Evolutionary conservation across 1,140 invertebrate genomes (phyloP), one percentile per base, ranked within the genome.

Genomic region (Solenopsis fugax): DNA sequence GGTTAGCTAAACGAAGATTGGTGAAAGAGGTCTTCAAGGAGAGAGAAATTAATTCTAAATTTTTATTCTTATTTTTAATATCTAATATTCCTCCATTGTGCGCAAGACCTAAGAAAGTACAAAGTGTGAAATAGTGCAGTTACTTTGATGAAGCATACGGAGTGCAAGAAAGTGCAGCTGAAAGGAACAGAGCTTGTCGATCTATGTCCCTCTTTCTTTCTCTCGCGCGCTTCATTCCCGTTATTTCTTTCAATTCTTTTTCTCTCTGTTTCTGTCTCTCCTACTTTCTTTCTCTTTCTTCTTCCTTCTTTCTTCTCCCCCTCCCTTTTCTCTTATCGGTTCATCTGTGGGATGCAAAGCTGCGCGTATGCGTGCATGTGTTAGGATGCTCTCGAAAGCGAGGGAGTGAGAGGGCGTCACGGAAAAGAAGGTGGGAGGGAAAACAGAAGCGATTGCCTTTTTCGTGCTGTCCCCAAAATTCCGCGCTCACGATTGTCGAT

Each of bases 331-430:
- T 37, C 41, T 54, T 65, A n/a, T 41, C 85, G 77, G 50, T 87
- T 69, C 85, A 78, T 87, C 88, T 75, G 21, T 67, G 69, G 69
- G 76, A 85, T 89, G 60, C 62, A 85, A 62, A 87, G 58, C 48
- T 80, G 62, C 72, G 86, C 86, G 76, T 90, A 65, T 90, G 88
- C 89, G 86, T 89, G 85, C 88, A 4, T 85, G 81, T 54, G 48
- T 76, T 64, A 72, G 76, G 80, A 76, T 89, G 71, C 62, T 82
- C 71, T 89, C 72, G 50, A 72, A 56, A 89, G 80, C 13, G 45
- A 80, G n/a, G 65, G 37, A 45, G 50, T 76, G 82, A 81, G 65
- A 62, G 60, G 72, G 37, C 67, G 73, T 67, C 29, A 29, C 54
- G 67, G 85, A 5, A 48, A 56, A 72, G 52, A 80, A 64, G 75